These are phyloP conservation scores for Eremobia ochroleuca DNA, from an alignment of 2,888 invertebrate species.

Conservation along the genomic window DNA sequence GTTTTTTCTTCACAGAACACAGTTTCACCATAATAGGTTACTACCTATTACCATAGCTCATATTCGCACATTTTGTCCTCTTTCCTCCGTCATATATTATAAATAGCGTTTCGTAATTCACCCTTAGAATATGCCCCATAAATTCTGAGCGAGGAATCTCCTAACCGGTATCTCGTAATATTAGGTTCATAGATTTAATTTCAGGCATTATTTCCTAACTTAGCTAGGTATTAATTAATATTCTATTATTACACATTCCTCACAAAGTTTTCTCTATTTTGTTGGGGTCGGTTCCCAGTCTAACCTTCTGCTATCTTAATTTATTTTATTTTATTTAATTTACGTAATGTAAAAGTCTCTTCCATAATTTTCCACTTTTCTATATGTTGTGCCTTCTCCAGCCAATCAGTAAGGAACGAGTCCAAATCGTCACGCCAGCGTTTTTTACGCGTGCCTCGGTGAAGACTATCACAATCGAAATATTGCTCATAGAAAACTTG, in stretches of 20 bases:
- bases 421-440: background rate
- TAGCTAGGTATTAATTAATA: constrained; percentile 7
- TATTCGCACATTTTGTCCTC: background rate
- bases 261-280: background rate
- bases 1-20: background rate
- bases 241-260: background rate
- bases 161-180: background rate
- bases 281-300: background rate
- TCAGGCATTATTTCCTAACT: constrained; percentile 11
- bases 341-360: background rate
- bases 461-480: background rate
- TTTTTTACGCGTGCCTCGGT: background rate
- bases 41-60: background rate
- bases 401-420: background rate
- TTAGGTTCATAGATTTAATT: constrained; percentile 33
- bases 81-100: constrained; percentile 25
- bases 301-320: background rate
- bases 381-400: background rate
- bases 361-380: background rate
- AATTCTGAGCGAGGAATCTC: constrained; percentile 21
- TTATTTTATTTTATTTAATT: background rate
- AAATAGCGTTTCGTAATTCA: constrained; percentile 38
- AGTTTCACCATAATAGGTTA: background rate
- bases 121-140: constrained; percentile 24
- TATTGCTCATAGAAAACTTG: background rate